Evolutionary conservation across 2,888 invertebrate species (phyloP).

Genomic region (Patella pellucida): DNA sequence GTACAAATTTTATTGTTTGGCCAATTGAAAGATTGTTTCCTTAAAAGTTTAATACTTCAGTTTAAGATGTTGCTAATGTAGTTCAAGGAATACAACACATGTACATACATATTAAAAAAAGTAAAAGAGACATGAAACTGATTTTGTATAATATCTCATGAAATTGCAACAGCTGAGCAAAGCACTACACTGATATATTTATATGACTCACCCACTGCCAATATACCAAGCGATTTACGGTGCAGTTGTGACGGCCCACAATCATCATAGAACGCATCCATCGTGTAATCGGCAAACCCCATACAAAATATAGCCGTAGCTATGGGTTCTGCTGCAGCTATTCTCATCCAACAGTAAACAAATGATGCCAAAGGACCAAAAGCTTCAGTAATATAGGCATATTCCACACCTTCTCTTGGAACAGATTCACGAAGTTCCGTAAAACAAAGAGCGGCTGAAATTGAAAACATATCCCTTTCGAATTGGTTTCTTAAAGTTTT

Average conservation of each 20-base stretch:
- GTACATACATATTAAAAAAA: no score
- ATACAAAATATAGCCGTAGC: slow-evolving; percentile 49
- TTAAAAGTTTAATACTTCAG: no score
- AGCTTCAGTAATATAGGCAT: slow-evolving; percentile 51
- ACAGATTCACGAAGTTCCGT: slow-evolving; percentile 50
- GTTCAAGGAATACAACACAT: no score
- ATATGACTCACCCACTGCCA: slow-evolving; percentile 53
- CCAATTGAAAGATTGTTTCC: no score
- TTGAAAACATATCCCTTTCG: no score
- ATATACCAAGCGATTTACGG: slow-evolving; percentile 48
- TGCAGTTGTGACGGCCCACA: slow-evolving; percentile 42
- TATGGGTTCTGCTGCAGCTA: slow-evolving; percentile 60
- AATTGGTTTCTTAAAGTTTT: no score
- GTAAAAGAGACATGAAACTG: no score
- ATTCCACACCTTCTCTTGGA: slow-evolving; percentile 47
- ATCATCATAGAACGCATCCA: slow-evolving; percentile 43
- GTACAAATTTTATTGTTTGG: no score
- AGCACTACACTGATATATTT: no score
- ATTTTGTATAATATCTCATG: no score
- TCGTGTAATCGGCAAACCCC: slow-evolving; percentile 48
- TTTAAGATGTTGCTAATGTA: no score
- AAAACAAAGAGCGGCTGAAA: slow-evolving; percentile 64
- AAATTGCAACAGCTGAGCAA: no score
- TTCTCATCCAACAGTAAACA: slow-evolving; percentile 52
- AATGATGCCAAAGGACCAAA: slow-evolving; percentile 49